Base-by-base conservation (phyloP, 2,113 vertebrate species). In the Tauraco erythrolophus region DNA sequence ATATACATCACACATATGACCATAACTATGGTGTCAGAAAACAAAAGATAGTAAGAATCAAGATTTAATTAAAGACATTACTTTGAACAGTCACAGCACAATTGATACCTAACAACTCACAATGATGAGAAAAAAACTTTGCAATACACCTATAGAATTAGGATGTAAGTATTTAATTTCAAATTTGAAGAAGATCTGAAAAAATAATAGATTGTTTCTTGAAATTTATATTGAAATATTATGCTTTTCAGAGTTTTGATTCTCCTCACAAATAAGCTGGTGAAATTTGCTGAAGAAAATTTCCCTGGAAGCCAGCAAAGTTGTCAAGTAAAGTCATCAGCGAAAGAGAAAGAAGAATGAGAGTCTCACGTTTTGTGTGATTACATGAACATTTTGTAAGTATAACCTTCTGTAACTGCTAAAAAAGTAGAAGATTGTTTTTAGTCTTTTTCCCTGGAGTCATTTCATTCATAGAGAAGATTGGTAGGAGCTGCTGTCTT, bases 321-420 rank as follows among this genome's bases (percentile, higher is more conserved):
- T 72, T 89, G 45, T 81, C 69, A 71, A 60, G 53, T 61, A 21
- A 89, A 94, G 41, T 53, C 35, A 46, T 41, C 51, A 77, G 16
- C 57, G 27, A 93, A 88, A 71, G 16, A 91, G 35, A 92, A 64
- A 85, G 58, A 96, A 89, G n/a, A 87, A 92, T 94, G 77, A 96
- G 24, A 83, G 66, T 61, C 27, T 64, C 22, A 23, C 45, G 28
- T 93, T 94, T 94, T 80, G 43, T 65, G 25, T 71, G 88, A 86
- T 86, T 93, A 80, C 19, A 31, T 58, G 54, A 91, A 69, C 9
- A 77, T 91, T 95, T 93, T 90, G 31, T 54, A 70, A 92, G 51
- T 80, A 76, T 93, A 93, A 71, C 53, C 62, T 96, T 77, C 77
- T 89, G n/a, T 58, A 65, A 69, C 53, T 80, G 16, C 57, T 95